Conservation (phyloP, 2,888 invertebrate species). For the Stratiomys singularior region DNA sequence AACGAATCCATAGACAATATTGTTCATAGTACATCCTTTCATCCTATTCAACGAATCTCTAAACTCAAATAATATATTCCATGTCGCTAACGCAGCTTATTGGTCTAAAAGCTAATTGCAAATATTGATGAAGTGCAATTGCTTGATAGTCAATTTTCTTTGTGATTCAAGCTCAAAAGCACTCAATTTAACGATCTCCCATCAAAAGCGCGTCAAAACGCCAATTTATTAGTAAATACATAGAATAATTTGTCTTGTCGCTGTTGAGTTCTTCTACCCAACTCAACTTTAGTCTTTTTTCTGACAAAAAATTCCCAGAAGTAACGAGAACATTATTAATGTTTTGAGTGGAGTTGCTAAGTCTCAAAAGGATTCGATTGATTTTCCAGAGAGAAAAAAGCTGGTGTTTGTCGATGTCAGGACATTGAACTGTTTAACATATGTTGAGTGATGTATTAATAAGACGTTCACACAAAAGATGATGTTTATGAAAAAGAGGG, state of each 20-base stretch:
- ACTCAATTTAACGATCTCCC: background rate
- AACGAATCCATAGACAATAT: too few species aligned
- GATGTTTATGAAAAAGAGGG: too few species aligned
- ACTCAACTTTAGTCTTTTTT: too few species aligned
- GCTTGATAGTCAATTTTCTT: background rate
- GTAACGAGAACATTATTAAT: background rate
- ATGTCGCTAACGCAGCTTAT: background rate
- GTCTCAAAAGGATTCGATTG: too few species aligned
- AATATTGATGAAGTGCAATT: constrained; percentile 3
- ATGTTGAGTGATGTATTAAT: too few species aligned
- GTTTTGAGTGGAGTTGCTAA: background rate
- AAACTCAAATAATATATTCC: constrained; percentile 19
- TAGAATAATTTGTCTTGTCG: background rate
- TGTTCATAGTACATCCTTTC: background rate
- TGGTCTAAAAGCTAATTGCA: background rate
- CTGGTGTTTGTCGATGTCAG: too few species aligned
- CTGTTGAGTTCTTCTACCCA: too few species aligned
- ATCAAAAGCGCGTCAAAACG: background rate
- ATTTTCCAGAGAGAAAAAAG: too few species aligned
- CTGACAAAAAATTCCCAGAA: background rate
- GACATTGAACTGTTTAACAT: too few species aligned
- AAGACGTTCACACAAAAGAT: too few species aligned
- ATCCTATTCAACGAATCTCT: background rate
- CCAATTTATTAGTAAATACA: background rate
- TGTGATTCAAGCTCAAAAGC: background rate